Evolutionary conservation across 2,797 vertebrate genomes (phyloP).

Genomic region (Danio albolineatus): DNA sequence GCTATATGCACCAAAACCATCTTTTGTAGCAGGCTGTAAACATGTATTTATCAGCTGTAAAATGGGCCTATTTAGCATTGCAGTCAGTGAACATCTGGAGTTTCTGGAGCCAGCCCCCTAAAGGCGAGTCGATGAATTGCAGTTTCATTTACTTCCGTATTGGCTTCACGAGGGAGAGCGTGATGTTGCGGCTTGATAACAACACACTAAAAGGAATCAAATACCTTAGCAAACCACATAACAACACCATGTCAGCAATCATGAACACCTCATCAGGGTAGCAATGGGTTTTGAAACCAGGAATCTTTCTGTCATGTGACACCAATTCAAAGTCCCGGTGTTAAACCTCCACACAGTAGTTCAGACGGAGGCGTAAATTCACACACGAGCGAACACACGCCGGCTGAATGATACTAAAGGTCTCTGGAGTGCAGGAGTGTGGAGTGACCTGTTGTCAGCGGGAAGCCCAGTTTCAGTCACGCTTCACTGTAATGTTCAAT

Average conservation of each 20-base stretch:
- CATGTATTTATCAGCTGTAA: too few relatives aligned
- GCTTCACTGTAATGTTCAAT: conserved; percentile 12
- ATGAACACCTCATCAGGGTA: neutral
- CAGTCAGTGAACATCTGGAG: too few relatives aligned
- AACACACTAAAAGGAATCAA: neutral
- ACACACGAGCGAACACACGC: conserved; percentile 23
- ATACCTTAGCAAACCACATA: neutral
- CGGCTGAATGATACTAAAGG: neutral
- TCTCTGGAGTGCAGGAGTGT: conserved; percentile 7
- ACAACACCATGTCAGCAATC: too few relatives aligned
- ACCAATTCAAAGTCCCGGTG: neutral
- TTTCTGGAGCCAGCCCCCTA: too few relatives aligned
- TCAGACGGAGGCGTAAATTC: conserved; percentile 30
- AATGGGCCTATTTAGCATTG: too few relatives aligned
- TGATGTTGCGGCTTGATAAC: too few relatives aligned
- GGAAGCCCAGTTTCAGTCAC: conserved; percentile 14
- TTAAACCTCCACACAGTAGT: conserved; percentile 9
- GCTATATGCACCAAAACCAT: too few relatives aligned
- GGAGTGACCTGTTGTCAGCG: conserved; percentile 24
- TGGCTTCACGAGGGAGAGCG: too few relatives aligned
- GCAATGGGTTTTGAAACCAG: neutral
- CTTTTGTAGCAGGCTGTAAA: too few relatives aligned
- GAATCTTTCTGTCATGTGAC: conserved; percentile 21
- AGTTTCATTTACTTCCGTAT: too few relatives aligned
- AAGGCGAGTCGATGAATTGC: too few relatives aligned